Base-by-base conservation (phyloP, 2,888 invertebrate genomes). In the Liopterus haemorrhoidalis region DNA sequence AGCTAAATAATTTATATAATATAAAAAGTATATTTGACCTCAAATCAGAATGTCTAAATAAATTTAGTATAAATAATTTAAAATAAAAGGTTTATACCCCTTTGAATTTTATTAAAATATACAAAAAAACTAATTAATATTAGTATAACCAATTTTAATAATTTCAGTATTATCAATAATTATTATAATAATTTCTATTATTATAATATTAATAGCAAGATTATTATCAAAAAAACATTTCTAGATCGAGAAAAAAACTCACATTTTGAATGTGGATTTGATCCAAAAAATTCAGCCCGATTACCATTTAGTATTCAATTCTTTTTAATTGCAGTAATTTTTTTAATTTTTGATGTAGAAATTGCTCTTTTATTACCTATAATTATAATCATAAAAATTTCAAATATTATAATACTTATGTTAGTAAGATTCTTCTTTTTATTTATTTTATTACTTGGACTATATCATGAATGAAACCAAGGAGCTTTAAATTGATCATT, bases 261-360 rank as follows among this genome's bases (percentile, higher is more conserved):
- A 0, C 75, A 78, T 0, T 79, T 80, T 64, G 75, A 75, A 64
- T 76, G 74, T 59, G 75, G 74, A 44, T 76, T 76, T 65, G 72
- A 73, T 20, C 69, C 71, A 3, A 64, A 68, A 59, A 65, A 57
- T 5, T 66, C 64, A 1, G 59, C 69, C 2, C 72, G 72, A 1
- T 16, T 71, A 5, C 72, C 73, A 0, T 75, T 75, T 59, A 74
- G 73, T n/a, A 50, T 74, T 61, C 78, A 76, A 65, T 74, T 81
- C 70, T 74, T 76, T 70, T 59, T 74, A 69, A 74, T 80, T 63
- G 71, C 77, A 24, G 67, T 79, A 62, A 74, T 81, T 69, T 81
- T 81, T 61, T 66, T 80, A 71, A 77, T 81, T 69, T 81, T 81
- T 70, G 79, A 81, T 70, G 71, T 80, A 47, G 79, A 80, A 75